Evolutionary conservation across 2,113 vertebrate genomes (phyloP).

Genomic region (Philantomba maxwellii): DNA sequence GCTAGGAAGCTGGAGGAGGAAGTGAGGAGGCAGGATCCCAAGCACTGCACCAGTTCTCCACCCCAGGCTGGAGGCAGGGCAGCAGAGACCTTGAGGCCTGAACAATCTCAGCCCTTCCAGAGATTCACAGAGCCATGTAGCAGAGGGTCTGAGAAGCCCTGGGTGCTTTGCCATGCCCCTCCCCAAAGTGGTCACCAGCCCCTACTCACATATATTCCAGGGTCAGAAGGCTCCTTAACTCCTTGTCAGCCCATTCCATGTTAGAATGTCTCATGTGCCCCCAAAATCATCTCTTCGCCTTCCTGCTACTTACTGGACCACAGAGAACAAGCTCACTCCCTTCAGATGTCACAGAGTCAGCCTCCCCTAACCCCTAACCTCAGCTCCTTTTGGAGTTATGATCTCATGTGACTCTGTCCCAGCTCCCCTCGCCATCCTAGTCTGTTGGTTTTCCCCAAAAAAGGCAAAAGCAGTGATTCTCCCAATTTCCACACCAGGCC

Average conservation of each 20-base stretch:
- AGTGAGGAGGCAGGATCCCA: neutral
- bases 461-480: neutral
- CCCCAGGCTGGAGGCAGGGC: neutral
- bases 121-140: rapidly evolving
- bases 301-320: neutral
- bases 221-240: neutral
- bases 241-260: neutral
- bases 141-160: neutral
- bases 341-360: neutral
- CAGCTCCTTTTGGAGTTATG: neutral
- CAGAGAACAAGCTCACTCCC: neutral
- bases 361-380: neutral
- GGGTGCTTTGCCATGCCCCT: neutral
- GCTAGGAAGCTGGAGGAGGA: neutral
- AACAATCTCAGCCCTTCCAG: neutral
- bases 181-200: neutral
- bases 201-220: neutral
- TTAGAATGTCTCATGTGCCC: neutral
- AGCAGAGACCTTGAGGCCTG: neutral
- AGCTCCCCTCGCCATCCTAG: neutral
- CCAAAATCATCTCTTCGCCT: neutral
- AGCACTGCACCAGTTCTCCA: neutral
- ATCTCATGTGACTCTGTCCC: neutral
- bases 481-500: neutral
- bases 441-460: neutral